Base-by-base conservation (phyloP, 2,113 vertebrate species). In the Thryonomys swinderianus region DNA sequence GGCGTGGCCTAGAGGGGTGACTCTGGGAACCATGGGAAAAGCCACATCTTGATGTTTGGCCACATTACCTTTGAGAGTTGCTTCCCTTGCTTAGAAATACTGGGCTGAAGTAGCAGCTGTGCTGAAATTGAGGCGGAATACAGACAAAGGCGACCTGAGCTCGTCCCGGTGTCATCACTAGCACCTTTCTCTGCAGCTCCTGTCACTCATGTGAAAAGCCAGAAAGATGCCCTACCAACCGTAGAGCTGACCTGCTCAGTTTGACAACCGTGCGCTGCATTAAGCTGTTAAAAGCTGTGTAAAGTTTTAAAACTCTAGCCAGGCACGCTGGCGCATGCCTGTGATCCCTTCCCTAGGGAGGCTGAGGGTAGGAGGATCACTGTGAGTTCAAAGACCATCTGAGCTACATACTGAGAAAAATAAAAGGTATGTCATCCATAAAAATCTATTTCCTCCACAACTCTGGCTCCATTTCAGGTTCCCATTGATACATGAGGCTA, bases 31-130 rank as follows among this genome's bases (percentile, higher is more conserved):
- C 32, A 59, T 34, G 62, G 21, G 27, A 89, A 12, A n/a, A 62
- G 53, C 59, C 71, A 62, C 53, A 34, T 79, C 88, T 74, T 61
- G 25, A 93, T 79, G 64, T 74, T 71, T 66, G 21, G 66, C 74
- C 51, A n/a, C 90, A 45, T 20, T 76, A 64, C 25, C 57, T 91
- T 85, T 69, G 34, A 69, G 32, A n/a, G 48, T 83, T 30, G 12
- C 34, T 87, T 83, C 25, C 57, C 42, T 32, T 5, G 34, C 37
- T 64, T 30, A 16, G 11, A 78, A 51, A 87, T 51, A 16, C 42
- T 76, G 59, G 45, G 57, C 45, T 83, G 61, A 93, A 64, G 61
- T 69, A 48, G 82, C 48, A 93, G 53, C 90, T 78, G 16, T 87
- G 81, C 61, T 51, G 71, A 83, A 81, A 53, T n/a, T 85, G 67